These are phyloP conservation scores for Clamator glandarius DNA, from an alignment of 2,797 vertebrate species.

Conservation along the genomic window DNA sequence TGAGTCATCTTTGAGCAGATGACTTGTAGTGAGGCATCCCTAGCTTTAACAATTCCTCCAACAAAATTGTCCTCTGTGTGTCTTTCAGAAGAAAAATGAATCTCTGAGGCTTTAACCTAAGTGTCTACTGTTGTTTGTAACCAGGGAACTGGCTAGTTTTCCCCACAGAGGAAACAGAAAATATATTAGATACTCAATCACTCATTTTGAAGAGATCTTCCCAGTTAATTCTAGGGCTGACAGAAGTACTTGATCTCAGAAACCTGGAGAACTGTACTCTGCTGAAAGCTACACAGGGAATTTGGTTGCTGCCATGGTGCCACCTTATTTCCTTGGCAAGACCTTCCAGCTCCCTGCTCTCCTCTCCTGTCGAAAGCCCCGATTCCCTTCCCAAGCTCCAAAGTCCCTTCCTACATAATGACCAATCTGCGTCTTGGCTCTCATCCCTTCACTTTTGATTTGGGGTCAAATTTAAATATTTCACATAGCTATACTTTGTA, in stretches of 20 bases:
- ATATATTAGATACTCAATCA: background rate
- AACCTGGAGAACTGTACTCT: background rate
- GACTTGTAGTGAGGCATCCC: background rate
- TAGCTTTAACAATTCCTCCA: background rate
- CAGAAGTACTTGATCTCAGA: background rate
- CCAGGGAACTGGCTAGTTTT: background rate
- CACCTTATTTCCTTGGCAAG: accelerated
- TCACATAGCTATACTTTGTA: background rate
- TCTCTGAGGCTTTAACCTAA: background rate
- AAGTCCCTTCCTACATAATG: background rate
- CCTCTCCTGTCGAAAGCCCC: background rate
- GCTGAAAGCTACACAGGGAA: background rate
- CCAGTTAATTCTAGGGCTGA: background rate
- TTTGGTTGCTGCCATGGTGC: background rate
- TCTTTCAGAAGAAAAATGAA: background rate
- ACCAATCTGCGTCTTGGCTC: background rate
- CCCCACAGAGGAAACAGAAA: background rate
- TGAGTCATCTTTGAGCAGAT: background rate
- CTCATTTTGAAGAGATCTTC: background rate
- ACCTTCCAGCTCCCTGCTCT: background rate
- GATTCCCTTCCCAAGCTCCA: background rate
- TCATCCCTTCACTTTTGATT: background rate
- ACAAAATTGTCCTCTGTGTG: background rate
- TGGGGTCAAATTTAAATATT: background rate
- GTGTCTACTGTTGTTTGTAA: background rate